These are phyloP conservation scores for Eurois occulta DNA, from an alignment of 2,888 invertebrate species.

Conservation along the genomic window DNA sequence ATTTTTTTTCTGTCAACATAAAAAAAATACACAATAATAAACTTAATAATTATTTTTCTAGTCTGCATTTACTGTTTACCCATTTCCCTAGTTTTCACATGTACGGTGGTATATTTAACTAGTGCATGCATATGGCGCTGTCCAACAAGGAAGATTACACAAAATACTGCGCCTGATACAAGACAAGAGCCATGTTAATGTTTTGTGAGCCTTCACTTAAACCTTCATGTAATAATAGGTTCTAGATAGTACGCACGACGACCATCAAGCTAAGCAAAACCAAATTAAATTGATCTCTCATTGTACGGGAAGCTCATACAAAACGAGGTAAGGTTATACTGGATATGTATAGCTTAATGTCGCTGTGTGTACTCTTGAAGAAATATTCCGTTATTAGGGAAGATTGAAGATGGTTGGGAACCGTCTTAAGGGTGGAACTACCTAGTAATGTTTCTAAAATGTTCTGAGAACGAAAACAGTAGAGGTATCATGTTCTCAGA, in stretches of 20 bases:
- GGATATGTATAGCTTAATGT: no score
- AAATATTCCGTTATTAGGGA: neutral
- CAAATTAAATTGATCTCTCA: no score
- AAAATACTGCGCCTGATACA: slow-evolving; percentile 33
- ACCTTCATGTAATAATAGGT: slow-evolving; percentile 25
- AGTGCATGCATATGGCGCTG: slow-evolving; percentile 14
- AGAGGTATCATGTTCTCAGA: no score
- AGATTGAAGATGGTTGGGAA: slow-evolving; percentile 6
- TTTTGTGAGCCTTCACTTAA: slow-evolving; percentile 28
- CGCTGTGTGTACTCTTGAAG: neutral
- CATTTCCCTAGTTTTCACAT: neutral
- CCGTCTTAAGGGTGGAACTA: neutral
- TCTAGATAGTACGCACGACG: no score
- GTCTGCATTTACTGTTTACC: neutral
- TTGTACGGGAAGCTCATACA: no score
- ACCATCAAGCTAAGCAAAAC: no score
- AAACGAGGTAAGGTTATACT: no score
- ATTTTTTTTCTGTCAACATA: no score
- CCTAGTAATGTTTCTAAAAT: neutral
- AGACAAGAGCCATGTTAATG: slow-evolving; percentile 9
- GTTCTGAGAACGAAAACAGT: neutral
- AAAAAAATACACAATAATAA: neutral
- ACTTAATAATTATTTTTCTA: neutral
- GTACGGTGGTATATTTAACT: neutral
- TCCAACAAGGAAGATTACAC: slow-evolving; percentile 45